Base-by-base conservation (phyloP, 2,888 invertebrate genomes). In the Graphium colonna region DNA sequence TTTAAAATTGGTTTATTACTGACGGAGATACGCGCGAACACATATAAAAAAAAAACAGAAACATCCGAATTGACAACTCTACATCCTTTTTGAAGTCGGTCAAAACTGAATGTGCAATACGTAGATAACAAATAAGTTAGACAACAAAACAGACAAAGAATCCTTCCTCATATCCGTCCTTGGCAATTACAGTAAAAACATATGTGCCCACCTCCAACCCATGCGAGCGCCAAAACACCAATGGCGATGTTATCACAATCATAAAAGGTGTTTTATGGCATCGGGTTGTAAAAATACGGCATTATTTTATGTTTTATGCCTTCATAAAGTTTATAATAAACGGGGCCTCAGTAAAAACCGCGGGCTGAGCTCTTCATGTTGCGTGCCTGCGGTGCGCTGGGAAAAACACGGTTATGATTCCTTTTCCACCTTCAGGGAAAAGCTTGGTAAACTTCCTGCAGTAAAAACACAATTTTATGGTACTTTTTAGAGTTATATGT, bases 281-380 rank as follows among this genome's bases (percentile, higher is more conserved):
- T 74, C 75, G 74, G 74, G 79, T 74, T 81, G 74, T 85, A 87
- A 86, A 85, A 85, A 79, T 79, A 67, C 73, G 75, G 76, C 79
- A 81, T 87, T 84, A 87, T 82, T 82, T 74, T 79, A 84, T 79
- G 73, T 76, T 84, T 87, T 85, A 86, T 83, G 75, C 68, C 64
- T 67, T 65, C 78, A 80, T 88, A 88, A 88, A 85, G 71, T 84
- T 86, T 83, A 84, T 87, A 85, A 85, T 85, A 85, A 85, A 86
- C 82, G 67, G n/a, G 81, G 71, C 71, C 71, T 59, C 73, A 73
- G 71, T 85, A 84, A 84, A 84, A 82, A 76, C 59, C 61, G 71
- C 68, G 54, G 71, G 75, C 81, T 78, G 73, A 75, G 61, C 69
- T 69, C 72, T 74, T 77, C 73, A 76, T 77, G 79, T 86, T 73